Evolutionary conservation across 2,888 invertebrate genomes (phyloP), one percentile per base, ranked within the genome.

Genomic region (Ectemnius lituratus): DNA sequence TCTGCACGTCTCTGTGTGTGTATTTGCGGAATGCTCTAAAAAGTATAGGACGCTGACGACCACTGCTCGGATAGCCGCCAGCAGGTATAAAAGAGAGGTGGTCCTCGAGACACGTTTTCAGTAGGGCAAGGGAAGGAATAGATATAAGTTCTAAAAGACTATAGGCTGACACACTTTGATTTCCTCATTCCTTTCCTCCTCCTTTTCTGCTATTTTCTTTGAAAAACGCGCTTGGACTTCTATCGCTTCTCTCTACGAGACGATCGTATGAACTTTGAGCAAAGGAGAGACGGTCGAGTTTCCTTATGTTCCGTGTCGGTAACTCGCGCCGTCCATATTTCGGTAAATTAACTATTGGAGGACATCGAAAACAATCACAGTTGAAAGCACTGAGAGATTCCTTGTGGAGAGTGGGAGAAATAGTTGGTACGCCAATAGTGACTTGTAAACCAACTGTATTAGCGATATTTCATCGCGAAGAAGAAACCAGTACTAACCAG

Each of bases 311-410:
- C 67, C 63, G 61, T 70, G 63, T 63, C 23, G 23, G 23, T 2
- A 23, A 23, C 23, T 23, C 23, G 23, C 23, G 23, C 23, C 23
- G 23, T 3, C 23, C 2, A 3, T 23, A 23, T 23, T 20, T 67
- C 61, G 47, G 71, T 75, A 66, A 77, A 67, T 57, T 56, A 70
- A 62, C 18, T 46, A 57, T 56, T 64, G 68, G 37, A 73, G 71
- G 66, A 75, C 67, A 63, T 64, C 61, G 46, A 47, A 61, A 75
- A 57, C 62, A 80, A 81, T 80, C 78, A 80, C 80, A 80, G 80
- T 74, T 70, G 67, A 76, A 70, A 74, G 72, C 62, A 75, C 65
- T 71, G 75, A 16, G 27, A 18, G 69, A 74, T 76, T 76, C 66
- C 58, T 67, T 64, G 56, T 28, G 45, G 46, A 64, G 61, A 14